Percentiles rank a stretch among this genome's conserved stretches.
These are phyloP conservation scores for Cheiracanthium punctorium DNA, from an alignment of 2,888 invertebrate species.

Conservation along the genomic window DNA sequence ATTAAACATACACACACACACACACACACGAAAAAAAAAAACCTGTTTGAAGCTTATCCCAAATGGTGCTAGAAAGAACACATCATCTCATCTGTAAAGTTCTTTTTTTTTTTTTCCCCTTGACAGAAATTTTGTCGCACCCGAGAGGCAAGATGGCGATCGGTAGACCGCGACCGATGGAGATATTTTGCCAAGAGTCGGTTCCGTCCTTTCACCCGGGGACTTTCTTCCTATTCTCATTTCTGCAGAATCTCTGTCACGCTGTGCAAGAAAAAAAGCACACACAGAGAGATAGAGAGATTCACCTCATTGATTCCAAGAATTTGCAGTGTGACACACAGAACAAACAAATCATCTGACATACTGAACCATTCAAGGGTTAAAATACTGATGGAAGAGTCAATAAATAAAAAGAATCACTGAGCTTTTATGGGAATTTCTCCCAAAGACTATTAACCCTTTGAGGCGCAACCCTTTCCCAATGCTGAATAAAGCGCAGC, in stretches of 20 bases:
- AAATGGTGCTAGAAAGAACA: background rate
- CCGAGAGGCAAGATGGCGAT: background rate
- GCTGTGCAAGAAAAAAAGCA: background rate
- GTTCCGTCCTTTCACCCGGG: background rate
- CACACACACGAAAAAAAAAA: background rate
- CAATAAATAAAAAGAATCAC: too few relatives aligned
- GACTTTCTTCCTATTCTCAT: background rate
- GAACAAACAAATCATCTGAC: background rate
- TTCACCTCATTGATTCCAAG: background rate
- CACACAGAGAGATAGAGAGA: too few relatives aligned
- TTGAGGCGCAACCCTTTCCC: too few relatives aligned
- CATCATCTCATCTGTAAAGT: background rate
- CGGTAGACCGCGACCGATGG: background rate
- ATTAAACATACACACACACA: too few relatives aligned
- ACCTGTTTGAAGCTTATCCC: background rate
- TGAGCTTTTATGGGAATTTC: too few relatives aligned
- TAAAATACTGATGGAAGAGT: background rate
- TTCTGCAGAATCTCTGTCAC: background rate
- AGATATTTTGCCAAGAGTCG: background rate
- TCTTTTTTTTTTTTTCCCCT: background rate
- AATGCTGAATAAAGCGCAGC: too few relatives aligned
- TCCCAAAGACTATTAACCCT: too few relatives aligned
- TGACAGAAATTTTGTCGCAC: background rate
- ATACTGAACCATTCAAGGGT: background rate
- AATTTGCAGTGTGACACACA: background rate